Evolutionary conservation across 2,113 vertebrate genomes (phyloP), one percentile per base, ranked within the genome.

Genomic region (Alethe castanea): DNA sequence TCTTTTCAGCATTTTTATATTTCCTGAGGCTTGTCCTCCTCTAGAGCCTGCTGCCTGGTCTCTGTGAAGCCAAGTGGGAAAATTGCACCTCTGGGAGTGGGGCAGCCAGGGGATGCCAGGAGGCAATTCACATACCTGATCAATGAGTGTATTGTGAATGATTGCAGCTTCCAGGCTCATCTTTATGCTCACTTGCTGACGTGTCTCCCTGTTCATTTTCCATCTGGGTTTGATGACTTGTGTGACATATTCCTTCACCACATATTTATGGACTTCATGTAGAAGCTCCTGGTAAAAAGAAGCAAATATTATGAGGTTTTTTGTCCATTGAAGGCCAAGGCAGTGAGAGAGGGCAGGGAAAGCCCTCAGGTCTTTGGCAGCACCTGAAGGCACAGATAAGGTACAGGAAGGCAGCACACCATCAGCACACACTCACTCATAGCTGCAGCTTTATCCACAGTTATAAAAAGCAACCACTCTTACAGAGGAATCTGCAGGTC

Each of bases 201-300:
- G 93, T 26, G 93, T 95, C 1, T 31, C 24, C 0, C 25, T 35
- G 9, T 90, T 96, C 47, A 98, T 95, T 67, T 85, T 97, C 87
- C 82, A 12, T 1, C 59, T 94, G 2, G 94, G 87, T 84, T 86
- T 97, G 92, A 98, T 95, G 17, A 59, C 94, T 82, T 97, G 96
- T 0, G 2, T 54, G 42, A 98, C 77, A 29, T 98, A 98, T 71
- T 98, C 96, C 0, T 92, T 97, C 40, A 98, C 96, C 48, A 98
- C 74, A 0, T 81, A 96, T 6, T 96, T 97, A 73, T 98, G 98
- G 26, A 86, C 20, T 33, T 97, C 95, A 52, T 61, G 81, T 60
- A 98, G 95, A 28, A 91, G 95, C 9, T 98, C 97, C 98, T 98
- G 76, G 45, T 92, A 35, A 62, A 92, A 81, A 59, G 77, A 45